Evolutionary conservation across 2,888 invertebrate species (phyloP).

Genomic region (Agrotis puta): DNA sequence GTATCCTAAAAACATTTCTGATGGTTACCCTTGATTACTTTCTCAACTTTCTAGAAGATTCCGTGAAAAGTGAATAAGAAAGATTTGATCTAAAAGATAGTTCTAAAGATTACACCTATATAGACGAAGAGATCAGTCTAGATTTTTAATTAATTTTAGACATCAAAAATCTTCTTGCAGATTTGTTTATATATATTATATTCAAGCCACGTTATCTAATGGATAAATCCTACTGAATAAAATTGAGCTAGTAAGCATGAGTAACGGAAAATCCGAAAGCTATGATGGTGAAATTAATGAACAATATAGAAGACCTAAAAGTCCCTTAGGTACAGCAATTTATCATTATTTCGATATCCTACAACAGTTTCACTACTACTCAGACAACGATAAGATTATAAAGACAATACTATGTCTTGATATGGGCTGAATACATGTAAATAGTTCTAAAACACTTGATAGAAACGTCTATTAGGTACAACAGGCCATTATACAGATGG

Average conservation of each 20-base stretch:
- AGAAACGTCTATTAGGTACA: constrained; percentile 74
- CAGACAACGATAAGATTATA: constrained; percentile 61
- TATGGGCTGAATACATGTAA: constrained; percentile 83
- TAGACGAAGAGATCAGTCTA: constrained; percentile 66
- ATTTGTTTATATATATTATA: constrained; percentile 38
- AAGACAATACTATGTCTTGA: constrained; percentile 73
- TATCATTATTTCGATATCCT: constrained; percentile 71
- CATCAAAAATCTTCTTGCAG: constrained; percentile 57
- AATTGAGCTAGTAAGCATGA: constrained; percentile 74
- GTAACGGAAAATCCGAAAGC: constrained; percentile 63
- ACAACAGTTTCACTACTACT: constrained; percentile 71
- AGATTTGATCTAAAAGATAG: constrained; percentile 56
- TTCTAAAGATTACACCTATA: constrained; percentile 61
- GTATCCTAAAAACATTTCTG: constrained; percentile 47
- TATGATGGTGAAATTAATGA: constrained; percentile 67
- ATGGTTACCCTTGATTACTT: constrained; percentile 70
- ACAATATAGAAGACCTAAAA: constrained; percentile 72
- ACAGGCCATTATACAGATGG: constrained; percentile 75
- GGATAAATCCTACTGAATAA: constrained; percentile 45
- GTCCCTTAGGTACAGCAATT: constrained; percentile 73
- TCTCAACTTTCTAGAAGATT: constrained; percentile 62
- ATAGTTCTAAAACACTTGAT: constrained; percentile 80
- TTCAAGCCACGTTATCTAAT: constrained; percentile 55
- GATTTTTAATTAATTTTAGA: constrained; percentile 59
- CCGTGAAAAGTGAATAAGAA: constrained; percentile 51